Base-by-base conservation (phyloP, 2,888 invertebrate species). In the Caenorhabditis uteleia region DNA sequence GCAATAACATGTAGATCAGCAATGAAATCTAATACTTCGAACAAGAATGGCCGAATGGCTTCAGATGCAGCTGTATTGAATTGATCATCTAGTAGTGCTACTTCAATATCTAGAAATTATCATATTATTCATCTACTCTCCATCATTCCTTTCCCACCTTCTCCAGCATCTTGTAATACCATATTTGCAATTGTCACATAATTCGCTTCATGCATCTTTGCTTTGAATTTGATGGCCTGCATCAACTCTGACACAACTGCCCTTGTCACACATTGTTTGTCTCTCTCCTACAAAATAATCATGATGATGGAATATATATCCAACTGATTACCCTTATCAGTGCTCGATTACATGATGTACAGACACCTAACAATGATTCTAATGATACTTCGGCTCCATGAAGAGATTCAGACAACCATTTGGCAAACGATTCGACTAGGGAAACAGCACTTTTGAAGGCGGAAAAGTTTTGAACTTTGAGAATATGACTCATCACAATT, bases 401-500 rank as follows among this genome's bases (percentile, higher is more conserved):
- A 59, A 97, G 89, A n/a, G 91, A 89, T 85, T 91, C 91, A 83
- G 92, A 91, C 59, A 97, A 85, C 69, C 95, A 89, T 87, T 97
- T 97, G 0, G 95, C 91, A 84, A 95, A 94, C 2, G 95, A 93
- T 83, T 97, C 97, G 83, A 95, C 94, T 5, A 95, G 92, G 82
- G 95, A 94, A 77, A 97, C 86, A 70, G 95, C 88, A 18, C 90
- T 90, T 82, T 92, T 92, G 75, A 89, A 89, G 77, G 89, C 89
- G 25, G 89, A 88, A 42, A 92, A 91, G 21, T 90, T 89, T 10
- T 94, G 93, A 45, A 95, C 89, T 83, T 90, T 90, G 59, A 97
- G 88, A 36, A 85, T 80, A 89, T 83, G 80, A 18, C 80, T 82
- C 74, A 87, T 84, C 44, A 86, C 84, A 44, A 83, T 82, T 29